A percentile compares a stretch with the other conserved stretches of the same genome.
phyloP scores from a whole-genome alignment of 2,888 invertebrate species.

The Neoaliturus tenellus region DNA sequence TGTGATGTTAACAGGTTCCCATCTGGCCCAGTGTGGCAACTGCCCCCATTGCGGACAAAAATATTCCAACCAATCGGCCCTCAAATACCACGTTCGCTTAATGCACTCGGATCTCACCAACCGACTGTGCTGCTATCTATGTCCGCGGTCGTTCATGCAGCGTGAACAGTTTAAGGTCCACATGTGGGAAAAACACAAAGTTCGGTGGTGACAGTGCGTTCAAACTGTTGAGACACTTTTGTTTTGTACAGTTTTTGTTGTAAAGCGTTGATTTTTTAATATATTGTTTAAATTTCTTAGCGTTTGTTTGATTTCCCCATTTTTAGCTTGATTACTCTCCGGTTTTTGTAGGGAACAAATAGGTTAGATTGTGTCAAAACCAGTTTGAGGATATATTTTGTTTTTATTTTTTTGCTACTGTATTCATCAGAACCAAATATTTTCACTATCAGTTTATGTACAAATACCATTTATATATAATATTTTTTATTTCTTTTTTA shows the following conservation, averaged over 20 bases:
- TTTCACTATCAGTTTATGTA: too few relatives aligned
- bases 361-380: too few relatives aligned
- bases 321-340: too few relatives aligned
- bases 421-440: too few relatives aligned
- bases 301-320: not conserved
- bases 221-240: not conserved
- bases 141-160: slow-evolving; percentile 82
- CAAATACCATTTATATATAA: too few relatives aligned
- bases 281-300: slow-evolving; percentile 6
- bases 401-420: too few relatives aligned
- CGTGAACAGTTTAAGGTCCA: slow-evolving; percentile 82
- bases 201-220: slow-evolving; percentile 62
- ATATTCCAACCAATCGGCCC: slow-evolving; percentile 82
- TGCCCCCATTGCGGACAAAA: slow-evolving; percentile 83
- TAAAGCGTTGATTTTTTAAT: slow-evolving; percentile 8
- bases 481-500: too few relatives aligned
- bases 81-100: slow-evolving; percentile 81
- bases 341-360: too few relatives aligned
- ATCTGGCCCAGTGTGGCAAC: slow-evolving; percentile 67
- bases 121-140: slow-evolving; percentile 81
- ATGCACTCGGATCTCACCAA: slow-evolving; percentile 83
- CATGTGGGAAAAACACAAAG: slow-evolving; percentile 79
- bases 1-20: slow-evolving; percentile 65
- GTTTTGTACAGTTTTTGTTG: slow-evolving; percentile 14
- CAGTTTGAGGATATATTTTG: too few relatives aligned